These are phyloP conservation scores for Pitta sordida DNA, from an alignment of 2,113 vertebrate genomes.

Conservation along the genomic window DNA sequence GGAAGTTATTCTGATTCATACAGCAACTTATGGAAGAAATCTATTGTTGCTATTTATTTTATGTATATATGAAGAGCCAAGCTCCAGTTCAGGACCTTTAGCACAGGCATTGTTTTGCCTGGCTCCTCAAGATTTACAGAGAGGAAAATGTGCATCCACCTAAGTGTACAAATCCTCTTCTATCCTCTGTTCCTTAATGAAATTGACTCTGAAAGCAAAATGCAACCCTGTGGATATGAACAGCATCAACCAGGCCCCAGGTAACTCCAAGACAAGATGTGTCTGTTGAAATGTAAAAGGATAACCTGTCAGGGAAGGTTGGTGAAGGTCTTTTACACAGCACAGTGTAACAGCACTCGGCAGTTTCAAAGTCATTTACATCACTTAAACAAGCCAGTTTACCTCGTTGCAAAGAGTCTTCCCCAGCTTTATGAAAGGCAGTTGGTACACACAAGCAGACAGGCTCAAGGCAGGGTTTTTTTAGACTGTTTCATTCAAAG, in stretches of 20 bases:
- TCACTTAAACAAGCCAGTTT: not conserved
- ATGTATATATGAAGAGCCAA: not conserved
- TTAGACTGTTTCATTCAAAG: not conserved
- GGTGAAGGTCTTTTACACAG: not conserved
- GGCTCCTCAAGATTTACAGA: not conserved
- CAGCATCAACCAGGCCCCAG: not conserved
- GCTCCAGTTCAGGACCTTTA: not conserved
- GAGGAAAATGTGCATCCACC: not conserved
- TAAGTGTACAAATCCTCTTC: not conserved
- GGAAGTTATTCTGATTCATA: not conserved
- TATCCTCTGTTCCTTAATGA: not conserved
- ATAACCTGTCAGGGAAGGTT: not conserved
- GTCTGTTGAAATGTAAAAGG: not conserved
- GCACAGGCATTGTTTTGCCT: not conserved
- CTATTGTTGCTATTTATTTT: not conserved
- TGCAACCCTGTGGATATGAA: not conserved
- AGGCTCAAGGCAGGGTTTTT: not conserved
- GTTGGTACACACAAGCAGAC: not conserved
- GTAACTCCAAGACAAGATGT: constrained; percentile 15
- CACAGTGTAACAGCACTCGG: not conserved
- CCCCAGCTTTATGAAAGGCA: not conserved
- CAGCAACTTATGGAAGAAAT: not conserved
- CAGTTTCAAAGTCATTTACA: not conserved
- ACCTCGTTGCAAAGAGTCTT: not conserved
- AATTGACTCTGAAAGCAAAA: not conserved